phyloP scores from a whole-genome alignment of 2,888 invertebrate genomes.

The Noctua janthe region DNA sequence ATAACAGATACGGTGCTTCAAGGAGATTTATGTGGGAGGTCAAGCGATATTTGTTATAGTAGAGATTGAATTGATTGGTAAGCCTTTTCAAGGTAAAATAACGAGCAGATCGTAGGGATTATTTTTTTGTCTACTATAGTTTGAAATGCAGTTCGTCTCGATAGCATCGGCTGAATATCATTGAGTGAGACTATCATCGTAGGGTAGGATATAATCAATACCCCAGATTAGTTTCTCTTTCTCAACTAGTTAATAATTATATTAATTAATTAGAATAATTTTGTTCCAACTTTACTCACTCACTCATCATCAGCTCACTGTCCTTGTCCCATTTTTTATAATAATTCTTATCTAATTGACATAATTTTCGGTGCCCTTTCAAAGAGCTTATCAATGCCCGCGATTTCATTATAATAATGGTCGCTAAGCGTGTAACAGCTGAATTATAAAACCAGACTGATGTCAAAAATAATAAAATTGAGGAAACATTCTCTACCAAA shows the following conservation, averaged over 20 bases:
- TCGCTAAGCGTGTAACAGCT: neutral
- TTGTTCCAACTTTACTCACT: neutral
- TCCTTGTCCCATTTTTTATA: too few species aligned
- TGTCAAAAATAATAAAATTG: neutral
- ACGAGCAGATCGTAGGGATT: neutral
- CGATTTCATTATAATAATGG: too few species aligned
- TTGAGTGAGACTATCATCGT: neutral
- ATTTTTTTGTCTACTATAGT: neutral
- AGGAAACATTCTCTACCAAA: neutral
- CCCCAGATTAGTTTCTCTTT: neutral
- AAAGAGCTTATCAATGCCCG: too few species aligned
- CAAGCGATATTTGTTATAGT: neutral
- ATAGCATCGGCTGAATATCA: neutral
- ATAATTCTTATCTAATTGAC: too few species aligned
- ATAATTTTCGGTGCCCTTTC: too few species aligned
- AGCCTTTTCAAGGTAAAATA: neutral
- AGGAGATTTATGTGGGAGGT: conserved; percentile 7
- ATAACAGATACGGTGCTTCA: conserved; percentile 14
- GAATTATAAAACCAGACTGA: neutral
- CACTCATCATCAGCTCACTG: neutral
- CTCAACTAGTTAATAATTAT: neutral
- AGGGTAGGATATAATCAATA: neutral
- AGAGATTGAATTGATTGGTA: conserved; percentile 8
- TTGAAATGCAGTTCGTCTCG: neutral
- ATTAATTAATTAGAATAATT: too few species aligned